These are phyloP conservation scores for Myocastor coypus DNA, from an alignment of 2,113 vertebrate species.

Conservation along the genomic window DNA sequence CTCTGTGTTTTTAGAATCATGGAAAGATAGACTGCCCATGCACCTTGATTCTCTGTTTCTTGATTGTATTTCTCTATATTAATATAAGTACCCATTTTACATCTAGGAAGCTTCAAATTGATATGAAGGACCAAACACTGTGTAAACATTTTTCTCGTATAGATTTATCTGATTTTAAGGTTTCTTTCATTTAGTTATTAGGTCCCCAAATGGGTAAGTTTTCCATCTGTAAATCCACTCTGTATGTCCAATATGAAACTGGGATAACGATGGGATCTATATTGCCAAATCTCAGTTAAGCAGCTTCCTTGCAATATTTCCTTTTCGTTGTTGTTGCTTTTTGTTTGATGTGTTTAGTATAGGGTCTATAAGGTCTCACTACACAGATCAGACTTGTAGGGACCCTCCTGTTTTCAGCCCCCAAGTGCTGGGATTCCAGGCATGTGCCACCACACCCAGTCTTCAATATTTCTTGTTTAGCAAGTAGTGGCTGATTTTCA, in stretches of 20 bases:
- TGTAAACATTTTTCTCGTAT: constrained; percentile 4
- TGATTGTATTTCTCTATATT: constrained; percentile 23
- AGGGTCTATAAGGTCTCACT: no score
- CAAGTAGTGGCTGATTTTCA: constrained; percentile 11
- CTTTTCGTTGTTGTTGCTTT: no score
- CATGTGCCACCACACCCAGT: no score
- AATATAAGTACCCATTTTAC: neutral
- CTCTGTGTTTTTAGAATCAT: neutral
- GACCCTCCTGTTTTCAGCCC: no score
- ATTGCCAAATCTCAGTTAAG: neutral
- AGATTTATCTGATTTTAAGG: constrained; percentile 20
- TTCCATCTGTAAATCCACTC: neutral
- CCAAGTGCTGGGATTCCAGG: no score
- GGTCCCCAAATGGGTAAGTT: neutral
- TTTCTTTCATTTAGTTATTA: constrained; percentile 21
- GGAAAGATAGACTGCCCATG: neutral
- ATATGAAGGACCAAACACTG: constrained; percentile 53
- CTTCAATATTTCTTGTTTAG: neutral
- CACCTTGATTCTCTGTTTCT: neutral
- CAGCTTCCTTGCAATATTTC: constrained; percentile 11
- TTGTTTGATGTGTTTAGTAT: no score
- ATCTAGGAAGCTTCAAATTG: constrained; percentile 18
- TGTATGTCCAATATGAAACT: neutral
- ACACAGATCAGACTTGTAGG: no score
- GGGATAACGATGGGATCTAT: neutral